Percentiles rank a stretch among this genome's conserved stretches.
Evolutionary conservation across 2,113 vertebrate genomes (phyloP).

Genomic region (Egretta garzetta): DNA sequence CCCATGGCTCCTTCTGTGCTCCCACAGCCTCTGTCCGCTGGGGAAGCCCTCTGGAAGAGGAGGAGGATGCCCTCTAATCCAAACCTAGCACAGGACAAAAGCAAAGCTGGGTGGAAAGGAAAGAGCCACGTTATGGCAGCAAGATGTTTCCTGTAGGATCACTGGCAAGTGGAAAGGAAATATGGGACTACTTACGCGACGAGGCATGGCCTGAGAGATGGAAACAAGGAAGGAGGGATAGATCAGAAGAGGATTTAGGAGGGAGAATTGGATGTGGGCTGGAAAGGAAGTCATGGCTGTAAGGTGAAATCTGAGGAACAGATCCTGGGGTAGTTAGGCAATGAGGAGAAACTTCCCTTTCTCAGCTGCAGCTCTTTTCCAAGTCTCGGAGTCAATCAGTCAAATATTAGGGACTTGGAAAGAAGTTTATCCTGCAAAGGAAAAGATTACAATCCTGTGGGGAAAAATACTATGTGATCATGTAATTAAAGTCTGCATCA

Average conservation of each 20-base stretch:
- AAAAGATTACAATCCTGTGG: background rate
- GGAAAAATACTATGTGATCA: background rate
- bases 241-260: constrained; percentile 39
- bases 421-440: background rate
- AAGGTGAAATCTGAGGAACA: constrained; percentile 38
- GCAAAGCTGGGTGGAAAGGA: background rate
- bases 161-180: background rate
- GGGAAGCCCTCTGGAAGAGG: background rate
- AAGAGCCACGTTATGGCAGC: background rate
- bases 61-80: background rate
- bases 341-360: constrained; percentile 1
- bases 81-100: background rate
- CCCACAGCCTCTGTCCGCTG: accelerated
- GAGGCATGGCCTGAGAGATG: background rate
- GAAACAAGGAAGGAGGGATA: background rate
- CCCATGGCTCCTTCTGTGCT: background rate
- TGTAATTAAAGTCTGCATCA: background rate
- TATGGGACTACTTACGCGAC: constrained; percentile 35
- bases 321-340: background rate
- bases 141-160: constrained; percentile 50
- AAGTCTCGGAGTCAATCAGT: constrained; percentile 10
- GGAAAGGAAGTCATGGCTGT: constrained; percentile 1
- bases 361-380: constrained; percentile 21
- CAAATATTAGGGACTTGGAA: background rate
- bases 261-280: background rate